A percentile compares a stretch with the other conserved stretches of the same genome.
Conservation (phyloP, 2,113 vertebrate species). For the Hiodon tergisus region DNA sequence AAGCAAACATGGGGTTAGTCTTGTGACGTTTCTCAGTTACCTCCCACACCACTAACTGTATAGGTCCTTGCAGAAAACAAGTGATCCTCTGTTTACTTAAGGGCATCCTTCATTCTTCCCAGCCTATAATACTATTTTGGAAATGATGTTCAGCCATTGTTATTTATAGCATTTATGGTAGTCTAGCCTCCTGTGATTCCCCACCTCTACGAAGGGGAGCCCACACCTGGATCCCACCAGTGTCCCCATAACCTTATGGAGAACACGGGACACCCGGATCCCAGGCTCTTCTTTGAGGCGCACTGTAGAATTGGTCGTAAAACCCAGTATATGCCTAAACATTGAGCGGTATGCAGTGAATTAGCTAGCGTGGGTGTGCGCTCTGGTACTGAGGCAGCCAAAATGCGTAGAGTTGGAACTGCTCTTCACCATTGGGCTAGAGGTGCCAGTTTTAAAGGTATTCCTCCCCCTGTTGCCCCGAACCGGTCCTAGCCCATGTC, state of each 20-base stretch:
- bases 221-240: too few relatives aligned
- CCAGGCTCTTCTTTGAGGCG: too few relatives aligned
- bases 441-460: constrained; percentile 3
- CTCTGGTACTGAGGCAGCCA: too few relatives aligned
- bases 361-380: too few relatives aligned
- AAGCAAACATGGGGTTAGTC: constrained; percentile 57
- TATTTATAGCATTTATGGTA: constrained; percentile 11
- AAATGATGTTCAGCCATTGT: neutral
- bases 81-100: constrained; percentile 62
- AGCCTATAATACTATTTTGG: neutral
- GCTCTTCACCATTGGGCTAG: too few relatives aligned
- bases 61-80: constrained; percentile 52
- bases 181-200: neutral
- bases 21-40: constrained; percentile 49
- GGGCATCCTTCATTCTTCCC: constrained; percentile 55
- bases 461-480: constrained; percentile 16
- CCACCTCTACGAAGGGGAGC: too few relatives aligned
- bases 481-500: constrained; percentile 42
- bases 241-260: too few relatives aligned
- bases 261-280: too few relatives aligned
- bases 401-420: too few relatives aligned
- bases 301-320: too few relatives aligned
- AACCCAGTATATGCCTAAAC: too few relatives aligned
- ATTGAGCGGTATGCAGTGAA: too few relatives aligned
- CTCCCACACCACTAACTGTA: constrained; percentile 50